Evolutionary conservation across 1,140 invertebrate species (phyloP), one percentile per base, ranked within the genome.

Genomic region (Notospermus geniculatus): DNA sequence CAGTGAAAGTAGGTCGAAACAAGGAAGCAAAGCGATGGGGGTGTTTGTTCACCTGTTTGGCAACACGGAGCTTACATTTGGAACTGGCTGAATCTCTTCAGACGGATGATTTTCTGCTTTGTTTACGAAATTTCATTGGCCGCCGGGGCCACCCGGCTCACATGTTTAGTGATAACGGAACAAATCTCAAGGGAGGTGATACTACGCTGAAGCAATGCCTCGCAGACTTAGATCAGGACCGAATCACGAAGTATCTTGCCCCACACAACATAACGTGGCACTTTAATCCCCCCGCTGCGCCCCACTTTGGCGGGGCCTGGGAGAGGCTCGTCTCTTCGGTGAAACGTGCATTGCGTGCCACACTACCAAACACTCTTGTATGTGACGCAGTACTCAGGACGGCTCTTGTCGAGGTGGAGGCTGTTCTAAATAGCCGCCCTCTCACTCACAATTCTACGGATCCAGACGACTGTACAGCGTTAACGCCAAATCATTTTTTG

Each of bases 401-500:
- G 4, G 46, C 25, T 50, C n/a, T 50, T 4, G n/a, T 50, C 9
- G 46, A 50, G n/a, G 46, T 50, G 19, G 46, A 50, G 25, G 46
- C 46, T 27, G 46, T 50, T 5, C 5, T 50, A 27, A 50, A 50
- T 27, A 23, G 19, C 9, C 5, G 46, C 4, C 46, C n/a, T 19
- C 46, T 50, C 9, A 50, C 46, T 27, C 25, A 50, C n/a, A 50
- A 19, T n/a, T 19, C 4, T 50, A n/a, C n/a, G 5, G 25, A 50
- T 27, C 19, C 4, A 4, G n/a, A 23, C 5, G n/a, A 27, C 25
- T 27, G 9, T 9, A 7, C n/a, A 50, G 46, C 46, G 46, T n/a
- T 50, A 50, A 50, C 46, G 4, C 46, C 46, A 27, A 23, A 27
- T 50, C 46, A 50, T 27, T 50, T 50, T 50, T 27, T 50, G n/a